These are phyloP conservation scores for Lophochroa leadbeateri DNA, from an alignment of 2,113 vertebrate genomes.

Conservation along the genomic window DNA sequence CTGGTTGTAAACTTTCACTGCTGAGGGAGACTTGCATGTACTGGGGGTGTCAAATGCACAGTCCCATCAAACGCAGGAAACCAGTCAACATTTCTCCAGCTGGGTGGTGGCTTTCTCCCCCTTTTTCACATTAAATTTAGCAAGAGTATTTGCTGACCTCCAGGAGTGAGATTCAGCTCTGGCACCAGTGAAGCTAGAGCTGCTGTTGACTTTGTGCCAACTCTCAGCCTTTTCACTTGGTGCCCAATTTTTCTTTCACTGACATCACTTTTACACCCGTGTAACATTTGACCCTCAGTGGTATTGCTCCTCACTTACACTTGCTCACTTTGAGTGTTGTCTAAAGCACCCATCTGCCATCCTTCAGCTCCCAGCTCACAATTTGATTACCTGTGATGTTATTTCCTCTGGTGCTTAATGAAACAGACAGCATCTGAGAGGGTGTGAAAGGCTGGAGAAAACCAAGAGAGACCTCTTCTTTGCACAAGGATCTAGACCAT, in stretches of 20 bases:
- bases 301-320: neutral
- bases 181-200: neutral
- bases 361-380: neutral
- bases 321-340: neutral
- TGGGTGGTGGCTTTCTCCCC: rapidly evolving
- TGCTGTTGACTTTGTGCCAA: neutral
- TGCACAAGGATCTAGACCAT: no score
- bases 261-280: neutral
- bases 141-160: neutral
- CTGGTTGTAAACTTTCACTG: neutral
- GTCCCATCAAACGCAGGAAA: neutral
- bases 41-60: neutral
- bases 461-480: no score
- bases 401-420: neutral
- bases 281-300: neutral
- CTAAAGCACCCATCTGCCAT: neutral
- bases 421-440: neutral
- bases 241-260: neutral
- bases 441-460: neutral
- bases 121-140: neutral
- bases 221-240: neutral
- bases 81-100: neutral
- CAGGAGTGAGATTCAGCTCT: neutral
- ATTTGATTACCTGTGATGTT: neutral
- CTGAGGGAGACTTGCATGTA: neutral